Base-by-base conservation (phyloP, 2,113 vertebrate species). In the Vicugna pacos region DNA sequence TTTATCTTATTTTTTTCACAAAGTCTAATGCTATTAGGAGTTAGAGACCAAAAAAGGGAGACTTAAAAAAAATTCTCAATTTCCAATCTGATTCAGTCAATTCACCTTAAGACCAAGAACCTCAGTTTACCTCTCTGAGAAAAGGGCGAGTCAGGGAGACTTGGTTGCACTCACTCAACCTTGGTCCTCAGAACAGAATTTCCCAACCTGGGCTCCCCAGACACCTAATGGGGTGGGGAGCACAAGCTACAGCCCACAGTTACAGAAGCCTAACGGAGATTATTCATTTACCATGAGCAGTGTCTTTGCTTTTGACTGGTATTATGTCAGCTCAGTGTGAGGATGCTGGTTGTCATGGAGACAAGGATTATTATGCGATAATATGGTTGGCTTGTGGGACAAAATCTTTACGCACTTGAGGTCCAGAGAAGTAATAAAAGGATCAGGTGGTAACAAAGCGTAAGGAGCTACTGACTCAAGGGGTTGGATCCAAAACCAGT, bases 271-370 rank as follows among this genome's bases (percentile, higher is more conserved):
- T 32, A 87, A 50, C n/a, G 89, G 52, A 88, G 62, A 88, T 82
- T 67, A 88, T 46, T 52, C 50, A 69, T 56, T 92, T 92, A 82
- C 46, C 69, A 56, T n/a, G 76, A 92, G 76, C 88, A 83, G 46
- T 72, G 48, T 58, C 69, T 92, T 77, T 96, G 89, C 89, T 83
- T 92, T 88, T 92, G 76, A 77, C 89, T 56, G 77, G 19, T 24
- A 26, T 35, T 65, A 3, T 62, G 48, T 83, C 52, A 70, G 56
- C 19, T 88, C 69, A 73, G 64, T 85, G 35, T 83, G 62, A 88
- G 46, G 50, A 13, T 7, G 32, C 3, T 15, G 17, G 52, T 72
- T 83, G 46, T 62, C 83, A 88, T n/a, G 69, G 76, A 64, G 69
- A 92, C 17, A 20, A 77, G 69, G 83, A 83, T 94, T 88, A 70